Percentiles rank a stretch among this genome's conserved stretches.
These are phyloP conservation scores for Arctopsyche grandis DNA, from an alignment of 1,140 invertebrate species.

Conservation along the genomic window DNA sequence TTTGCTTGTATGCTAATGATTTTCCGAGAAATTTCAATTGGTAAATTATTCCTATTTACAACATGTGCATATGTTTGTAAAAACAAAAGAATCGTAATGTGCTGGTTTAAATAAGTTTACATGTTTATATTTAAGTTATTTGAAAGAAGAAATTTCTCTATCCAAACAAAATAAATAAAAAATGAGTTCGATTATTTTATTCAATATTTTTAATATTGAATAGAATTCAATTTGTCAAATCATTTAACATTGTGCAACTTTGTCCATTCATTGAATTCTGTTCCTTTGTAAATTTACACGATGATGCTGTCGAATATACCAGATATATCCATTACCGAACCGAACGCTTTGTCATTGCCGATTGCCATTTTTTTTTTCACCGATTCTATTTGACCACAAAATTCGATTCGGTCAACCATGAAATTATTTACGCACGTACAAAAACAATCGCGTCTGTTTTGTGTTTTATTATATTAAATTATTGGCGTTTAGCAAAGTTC, in stretches of 20 bases:
- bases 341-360: not conserved
- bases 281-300: not conserved
- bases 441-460: not conserved
- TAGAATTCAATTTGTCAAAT: not conserved
- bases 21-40: not conserved
- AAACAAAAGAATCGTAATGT: no score
- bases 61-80: no score
- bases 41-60: no score
- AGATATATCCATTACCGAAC: constrained; percentile 6
- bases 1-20: constrained; percentile 2
- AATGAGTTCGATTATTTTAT: no score
- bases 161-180: no score
- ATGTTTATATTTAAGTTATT: no score
- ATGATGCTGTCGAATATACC: not conserved
- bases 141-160: no score
- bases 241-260: not conserved
- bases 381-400: constrained; percentile 10
- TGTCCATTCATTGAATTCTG: constrained; percentile 1
- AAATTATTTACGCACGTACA: not conserved
- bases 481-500: no score
- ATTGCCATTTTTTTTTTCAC: not conserved
- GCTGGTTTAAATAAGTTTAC: no score
- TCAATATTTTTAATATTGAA: not conserved
- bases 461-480: not conserved
- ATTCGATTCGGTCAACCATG: constrained; percentile 16